Percentiles rank a stretch among this genome's conserved stretches.
These are phyloP conservation scores for Zygothrica quintamaculata DNA, from an alignment of 2,888 invertebrate species.

Conservation along the genomic window DNA sequence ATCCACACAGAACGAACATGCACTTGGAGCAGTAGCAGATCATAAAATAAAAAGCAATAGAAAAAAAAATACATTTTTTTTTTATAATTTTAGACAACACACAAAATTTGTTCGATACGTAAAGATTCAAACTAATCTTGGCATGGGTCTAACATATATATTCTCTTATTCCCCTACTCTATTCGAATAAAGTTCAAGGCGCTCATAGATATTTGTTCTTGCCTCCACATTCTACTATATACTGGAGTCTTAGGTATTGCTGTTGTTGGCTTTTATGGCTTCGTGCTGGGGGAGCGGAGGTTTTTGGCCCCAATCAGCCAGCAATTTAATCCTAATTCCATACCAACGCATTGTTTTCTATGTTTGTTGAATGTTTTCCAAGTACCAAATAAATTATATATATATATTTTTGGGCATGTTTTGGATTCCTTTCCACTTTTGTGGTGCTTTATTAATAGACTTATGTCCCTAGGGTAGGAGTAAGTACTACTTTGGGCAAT, in stretches of 20 bases:
- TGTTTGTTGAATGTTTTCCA: slow-evolving; percentile 65
- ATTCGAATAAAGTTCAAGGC: slow-evolving; percentile 70
- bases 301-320: slow-evolving; percentile 53
- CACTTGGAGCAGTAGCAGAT: slow-evolving; percentile 47
- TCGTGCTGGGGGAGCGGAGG: slow-evolving; percentile 23
- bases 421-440: too few species aligned
- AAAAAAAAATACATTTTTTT: slow-evolving; percentile 45
- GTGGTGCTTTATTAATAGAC: slow-evolving; percentile 64
- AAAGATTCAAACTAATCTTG: slow-evolving; percentile 32
- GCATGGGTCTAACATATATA: slow-evolving; percentile 57
- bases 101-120: slow-evolving; percentile 45
- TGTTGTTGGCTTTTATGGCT: slow-evolving; percentile 71
- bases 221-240: slow-evolving; percentile 44
- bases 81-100: slow-evolving; percentile 67
- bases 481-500: slow-evolving; percentile 26
- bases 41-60: slow-evolving; percentile 55
- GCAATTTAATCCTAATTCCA: slow-evolving; percentile 43
- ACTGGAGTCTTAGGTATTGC: slow-evolving; percentile 44
- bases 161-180: slow-evolving; percentile 9
- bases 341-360: slow-evolving; percentile 72
- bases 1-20: slow-evolving; percentile 24
- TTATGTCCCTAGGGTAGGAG: slow-evolving; percentile 20
- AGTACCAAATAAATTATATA: slow-evolving; percentile 43
- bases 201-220: slow-evolving; percentile 49
- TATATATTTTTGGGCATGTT: slow-evolving; percentile 16